Conservation (phyloP, 2,888 invertebrate genomes). For the Clanis bilineata region DNA sequence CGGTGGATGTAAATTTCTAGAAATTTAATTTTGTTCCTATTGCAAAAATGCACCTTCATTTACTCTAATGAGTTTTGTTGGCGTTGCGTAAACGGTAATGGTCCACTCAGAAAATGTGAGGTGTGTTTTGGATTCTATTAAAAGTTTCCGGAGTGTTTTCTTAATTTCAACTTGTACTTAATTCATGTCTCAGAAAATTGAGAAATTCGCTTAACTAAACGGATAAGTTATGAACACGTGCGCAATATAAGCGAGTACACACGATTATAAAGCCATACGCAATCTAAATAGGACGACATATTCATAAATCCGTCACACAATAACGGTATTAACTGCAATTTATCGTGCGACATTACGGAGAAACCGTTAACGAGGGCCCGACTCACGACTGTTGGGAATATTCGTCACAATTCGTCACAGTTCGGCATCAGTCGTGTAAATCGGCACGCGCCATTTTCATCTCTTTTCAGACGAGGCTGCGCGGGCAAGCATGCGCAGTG, state of each 20-base stretch:
- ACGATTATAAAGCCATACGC: slow-evolving; percentile 37
- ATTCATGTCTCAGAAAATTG: background rate
- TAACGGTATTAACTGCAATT: slow-evolving; percentile 75
- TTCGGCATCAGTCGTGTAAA: slow-evolving; percentile 47
- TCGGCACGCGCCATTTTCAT: slow-evolving; percentile 58
- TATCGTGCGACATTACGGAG: slow-evolving; percentile 62
- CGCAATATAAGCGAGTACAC: slow-evolving; percentile 13
- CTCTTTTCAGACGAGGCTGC: slow-evolving; percentile 59
- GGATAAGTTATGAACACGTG: background rate
- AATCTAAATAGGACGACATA: slow-evolving; percentile 52
- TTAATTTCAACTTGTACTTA: background rate
- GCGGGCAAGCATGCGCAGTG: slow-evolving; percentile 74
- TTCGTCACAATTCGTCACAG: slow-evolving; percentile 52
- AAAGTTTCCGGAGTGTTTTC: background rate
- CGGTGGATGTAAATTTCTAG: slow-evolving; percentile 6
- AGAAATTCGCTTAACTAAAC: background rate
- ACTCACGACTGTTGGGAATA: slow-evolving; percentile 37
- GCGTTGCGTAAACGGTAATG: background rate
- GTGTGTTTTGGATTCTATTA: background rate
- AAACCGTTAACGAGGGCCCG: slow-evolving; percentile 64
- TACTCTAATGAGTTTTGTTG: slow-evolving; percentile 8
- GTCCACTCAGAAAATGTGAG: background rate
- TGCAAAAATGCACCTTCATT: background rate
- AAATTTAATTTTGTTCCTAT: slow-evolving; percentile 2
- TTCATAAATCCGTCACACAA: slow-evolving; percentile 62